A percentile compares a stretch with the other conserved stretches of the same genome.
Evolutionary conservation across 2,113 vertebrate species (phyloP).

Genomic region (Hystrix brachyura): DNA sequence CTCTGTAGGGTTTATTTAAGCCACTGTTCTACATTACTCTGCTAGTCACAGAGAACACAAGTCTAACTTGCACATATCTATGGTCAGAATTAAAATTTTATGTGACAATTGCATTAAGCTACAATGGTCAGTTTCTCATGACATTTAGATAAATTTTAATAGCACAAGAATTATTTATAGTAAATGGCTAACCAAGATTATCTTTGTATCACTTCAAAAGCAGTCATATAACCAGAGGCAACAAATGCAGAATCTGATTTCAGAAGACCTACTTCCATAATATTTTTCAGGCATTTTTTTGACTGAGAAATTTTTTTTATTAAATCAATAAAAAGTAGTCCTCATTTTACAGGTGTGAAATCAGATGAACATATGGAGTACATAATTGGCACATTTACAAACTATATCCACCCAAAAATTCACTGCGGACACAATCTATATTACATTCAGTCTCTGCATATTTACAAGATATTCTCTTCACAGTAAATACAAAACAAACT

Average conservation of each 20-base stretch:
- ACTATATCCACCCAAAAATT: constrained; percentile 20
- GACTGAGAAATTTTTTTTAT: constrained; percentile 40
- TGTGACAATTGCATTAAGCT: background rate
- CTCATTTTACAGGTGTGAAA: constrained; percentile 65
- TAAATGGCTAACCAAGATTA: background rate
- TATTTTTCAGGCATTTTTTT: too few species aligned
- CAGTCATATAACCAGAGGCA: background rate
- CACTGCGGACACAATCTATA: constrained; percentile 33
- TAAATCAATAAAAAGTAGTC: constrained; percentile 68
- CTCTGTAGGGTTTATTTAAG: background rate
- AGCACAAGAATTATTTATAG: background rate
- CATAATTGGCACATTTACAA: background rate
- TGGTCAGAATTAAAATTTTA: background rate
- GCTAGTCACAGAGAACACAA: background rate
- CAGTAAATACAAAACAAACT: constrained; percentile 46
- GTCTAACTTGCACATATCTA: background rate
- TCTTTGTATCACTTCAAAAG: background rate
- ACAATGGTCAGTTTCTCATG: constrained; percentile 4
- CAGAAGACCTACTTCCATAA: background rate
- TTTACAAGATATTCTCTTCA: background rate
- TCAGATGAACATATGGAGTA: constrained; percentile 19
- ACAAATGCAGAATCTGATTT: background rate
- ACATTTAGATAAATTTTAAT: background rate
- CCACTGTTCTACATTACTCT: background rate
- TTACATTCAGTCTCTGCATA: constrained; percentile 54